Evolutionary conservation across 2,113 vertebrate species (phyloP).

Genomic region (Prochilodus magdalenae): DNA sequence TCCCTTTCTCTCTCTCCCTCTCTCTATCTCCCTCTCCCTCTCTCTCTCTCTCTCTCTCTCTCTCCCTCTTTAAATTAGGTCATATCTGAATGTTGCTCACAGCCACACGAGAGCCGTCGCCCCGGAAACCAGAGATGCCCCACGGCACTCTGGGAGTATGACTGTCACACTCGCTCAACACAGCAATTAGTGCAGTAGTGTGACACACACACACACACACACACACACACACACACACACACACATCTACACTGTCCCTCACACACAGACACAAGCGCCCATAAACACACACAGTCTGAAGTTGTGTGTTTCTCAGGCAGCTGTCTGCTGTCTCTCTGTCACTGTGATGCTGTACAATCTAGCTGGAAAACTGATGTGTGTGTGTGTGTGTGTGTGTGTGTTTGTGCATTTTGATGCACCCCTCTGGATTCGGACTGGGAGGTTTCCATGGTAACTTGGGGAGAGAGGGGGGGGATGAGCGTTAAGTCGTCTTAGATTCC

Average conservation of each 20-base stretch:
- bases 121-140: constrained; percentile 75
- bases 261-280: constrained; percentile 19
- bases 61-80: constrained; percentile 71
- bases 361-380: constrained; percentile 5
- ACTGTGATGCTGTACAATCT: constrained; percentile 30
- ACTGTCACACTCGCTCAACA: constrained; percentile 75
- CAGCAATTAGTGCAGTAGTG: constrained; percentile 72
- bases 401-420: constrained; percentile 46
- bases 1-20: constrained; percentile 9
- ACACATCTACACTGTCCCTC: constrained; percentile 44
- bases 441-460: constrained; percentile 54
- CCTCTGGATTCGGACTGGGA: constrained; percentile 45
- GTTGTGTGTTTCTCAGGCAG: constrained; percentile 1
- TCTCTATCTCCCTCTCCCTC: constrained; percentile 13
- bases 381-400: constrained; percentile 23
- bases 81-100: constrained; percentile 75
- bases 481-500: constrained; percentile 40
- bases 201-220: constrained; percentile 49
- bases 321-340: constrained; percentile 16
- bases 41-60: constrained; percentile 38
- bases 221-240: constrained; percentile 8
- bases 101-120: constrained; percentile 69
- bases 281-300: constrained; percentile 36
- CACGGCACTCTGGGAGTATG: constrained; percentile 70
- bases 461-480: constrained; percentile 17